Evolutionary conservation across 2,797 vertebrate species (phyloP), one percentile per base, ranked within the genome.

Genomic region (Parauchenoglanis punctatus): DNA sequence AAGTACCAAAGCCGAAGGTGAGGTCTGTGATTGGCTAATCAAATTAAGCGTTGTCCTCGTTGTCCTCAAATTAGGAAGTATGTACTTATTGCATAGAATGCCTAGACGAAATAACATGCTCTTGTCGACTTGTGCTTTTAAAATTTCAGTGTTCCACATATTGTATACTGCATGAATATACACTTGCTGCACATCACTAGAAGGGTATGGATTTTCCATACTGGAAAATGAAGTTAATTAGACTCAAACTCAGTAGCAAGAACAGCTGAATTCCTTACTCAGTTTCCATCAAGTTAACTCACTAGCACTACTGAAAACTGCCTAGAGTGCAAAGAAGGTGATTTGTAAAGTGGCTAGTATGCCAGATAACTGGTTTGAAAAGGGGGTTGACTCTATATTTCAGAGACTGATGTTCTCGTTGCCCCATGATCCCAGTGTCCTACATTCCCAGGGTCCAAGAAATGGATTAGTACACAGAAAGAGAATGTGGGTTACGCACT

Each of bases 401-500:
- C 35, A 25, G 40, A 4, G 20, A 25, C 20, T 2, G 44, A 46
- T 73, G 20, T 46, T 73, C 10, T 73, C 1, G 18, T 18, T 56
- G 11, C 25, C 12, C 23, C 15, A 28, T 28, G 40, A 46, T 25
- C 17, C 7, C 17, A 40, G 54, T 59, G 54, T 17, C n/a, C 17
- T 40, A 59, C 20, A 80, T 25, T 81, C 58, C 12, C 35, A 81
- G 13, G 58, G 12, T 63, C 13, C 17, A 70, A 17, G 20, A 56
- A 31, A 20, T 70, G 11, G n/a, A 15, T 56, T 40, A 46, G 17
- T 35, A 58, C 54, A 58, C 3, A 59, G 59, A 82, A 49, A 35
- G 18, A 54, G 0, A 59, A 72, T 6, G 3, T 75, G 13, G 35
- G 63, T 4, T 44, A 56, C 97, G 96, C 91, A 99, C 98, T 96